These are phyloP conservation scores for Bellardia bayeri DNA, from an alignment of 2,888 invertebrate species.

Conservation along the genomic window DNA sequence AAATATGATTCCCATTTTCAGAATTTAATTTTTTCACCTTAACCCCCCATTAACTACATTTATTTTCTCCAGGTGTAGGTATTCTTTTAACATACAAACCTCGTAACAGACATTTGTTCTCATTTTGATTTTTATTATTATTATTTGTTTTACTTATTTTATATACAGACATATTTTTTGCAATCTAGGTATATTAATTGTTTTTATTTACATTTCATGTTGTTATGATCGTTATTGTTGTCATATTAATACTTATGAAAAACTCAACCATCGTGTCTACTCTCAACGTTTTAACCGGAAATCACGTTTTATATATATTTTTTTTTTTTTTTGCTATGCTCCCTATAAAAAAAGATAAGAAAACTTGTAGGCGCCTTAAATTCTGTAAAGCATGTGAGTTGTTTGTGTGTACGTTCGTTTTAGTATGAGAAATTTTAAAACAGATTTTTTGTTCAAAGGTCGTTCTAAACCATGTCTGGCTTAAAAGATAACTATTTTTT, in stretches of 20 bases:
- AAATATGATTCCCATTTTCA: too few species aligned
- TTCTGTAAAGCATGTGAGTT: constrained; percentile 27
- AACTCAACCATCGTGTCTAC: background rate
- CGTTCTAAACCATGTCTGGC: too few species aligned
- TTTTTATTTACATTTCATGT: constrained; percentile 26
- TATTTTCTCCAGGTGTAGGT: background rate
- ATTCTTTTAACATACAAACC: background rate
- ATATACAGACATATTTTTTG: background rate
- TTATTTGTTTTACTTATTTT: constrained; percentile 1
- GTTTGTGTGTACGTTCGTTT: background rate
- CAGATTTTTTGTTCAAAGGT: constrained; percentile 11
- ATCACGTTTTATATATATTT: constrained; percentile 49
- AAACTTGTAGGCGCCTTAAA: constrained; percentile 20
- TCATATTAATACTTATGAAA: constrained; percentile 13
- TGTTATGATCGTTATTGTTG: constrained; percentile 15
- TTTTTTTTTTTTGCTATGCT: background rate
- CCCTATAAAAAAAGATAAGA: constrained; percentile 32
- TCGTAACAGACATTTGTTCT: constrained; percentile 36
- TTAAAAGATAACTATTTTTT: too few species aligned
- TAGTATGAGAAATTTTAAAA: background rate
- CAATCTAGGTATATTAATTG: constrained; percentile 13
- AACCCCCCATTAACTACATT: background rate
- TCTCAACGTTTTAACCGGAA: constrained; percentile 55
- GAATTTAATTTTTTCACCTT: background rate
- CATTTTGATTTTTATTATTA: constrained; percentile 5